Base-by-base conservation (phyloP, 1,140 invertebrate species). In the Anastrepha ludens region DNA sequence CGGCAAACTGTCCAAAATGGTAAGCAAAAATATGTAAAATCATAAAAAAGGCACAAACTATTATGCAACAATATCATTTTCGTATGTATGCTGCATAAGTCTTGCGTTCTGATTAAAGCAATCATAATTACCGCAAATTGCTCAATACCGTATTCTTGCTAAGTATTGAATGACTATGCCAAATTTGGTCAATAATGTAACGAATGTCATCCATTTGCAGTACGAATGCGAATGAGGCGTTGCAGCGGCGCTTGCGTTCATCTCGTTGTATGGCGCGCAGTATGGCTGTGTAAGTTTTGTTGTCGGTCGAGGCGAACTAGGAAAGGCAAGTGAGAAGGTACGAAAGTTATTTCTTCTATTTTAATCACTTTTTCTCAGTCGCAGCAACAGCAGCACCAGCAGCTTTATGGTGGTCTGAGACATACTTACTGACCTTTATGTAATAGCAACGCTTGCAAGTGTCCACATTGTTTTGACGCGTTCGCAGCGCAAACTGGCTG, bases 91-190 rank as follows among this genome's bases (percentile, higher is more conserved):
- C 55, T 17, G 47, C 47, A 55, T 29, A 81, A 81, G 15, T 81
- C 47, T 81, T 81, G 50, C 2, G 74, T 58, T 81, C 47, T 81
- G 47, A 81, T 81, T 81, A 20, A 15, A 55, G 17, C 17, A 58
- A 8, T 81, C 44, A 87, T 58, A 60, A 39, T 59, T 86, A 92
- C 88, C 94, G 91, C n/a, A 96, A 90, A 17, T 94, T 88, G 58
- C 93, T 94, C 1, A 95, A 90, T 89, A 95, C 94, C 65, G 93
- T 90, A 2, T 92, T 92, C 88, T 95, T 95, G 87, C 94, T 95
- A 2, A 96, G 90, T 2, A 94, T 93, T 9, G 96, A 96, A 89
- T 94, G 95, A 3, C 94, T 94, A 86, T 95, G 95, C 95, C 95
- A 96, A 39, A 96, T 95, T 67, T 94, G 91, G n/a, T 94, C 94